These are phyloP conservation scores for Drosophila cyrtoloma DNA, from an alignment of 2,888 invertebrate genomes.

Conservation along the genomic window DNA sequence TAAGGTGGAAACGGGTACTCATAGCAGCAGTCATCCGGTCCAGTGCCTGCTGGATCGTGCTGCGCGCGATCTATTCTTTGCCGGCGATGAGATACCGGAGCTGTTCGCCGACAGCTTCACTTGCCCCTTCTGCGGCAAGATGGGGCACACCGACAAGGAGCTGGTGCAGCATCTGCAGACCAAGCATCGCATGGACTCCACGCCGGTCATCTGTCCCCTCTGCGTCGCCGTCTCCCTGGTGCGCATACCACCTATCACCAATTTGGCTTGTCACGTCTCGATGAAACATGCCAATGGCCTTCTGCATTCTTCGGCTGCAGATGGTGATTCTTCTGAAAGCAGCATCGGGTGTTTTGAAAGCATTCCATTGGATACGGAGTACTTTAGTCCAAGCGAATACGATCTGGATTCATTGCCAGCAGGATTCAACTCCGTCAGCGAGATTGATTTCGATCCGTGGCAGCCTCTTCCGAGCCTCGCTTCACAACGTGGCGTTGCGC, in stretches of 20 bases:
- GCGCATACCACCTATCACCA: not conserved
- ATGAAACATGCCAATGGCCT: slow-evolving; percentile 26
- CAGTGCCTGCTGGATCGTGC: slow-evolving; percentile 57
- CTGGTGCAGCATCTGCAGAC: slow-evolving; percentile 16
- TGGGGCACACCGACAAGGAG: slow-evolving; percentile 1
- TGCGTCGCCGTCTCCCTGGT: slow-evolving; percentile 44
- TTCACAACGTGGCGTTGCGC: not conserved
- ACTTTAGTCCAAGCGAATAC: too few species aligned
- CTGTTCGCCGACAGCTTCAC: slow-evolving; percentile 63
- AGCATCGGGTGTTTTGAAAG: not conserved
- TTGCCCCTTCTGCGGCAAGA: slow-evolving; percentile 25
- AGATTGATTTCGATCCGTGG: too few species aligned
- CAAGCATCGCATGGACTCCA: slow-evolving; percentile 26
- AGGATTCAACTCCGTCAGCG: too few species aligned
- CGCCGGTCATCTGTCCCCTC: slow-evolving; percentile 55
- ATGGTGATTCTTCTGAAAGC: not conserved
- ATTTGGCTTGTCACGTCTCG: slow-evolving; percentile 39
- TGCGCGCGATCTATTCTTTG: slow-evolving; percentile 43
- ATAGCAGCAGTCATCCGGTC: slow-evolving; percentile 50
- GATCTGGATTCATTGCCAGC: not conserved
- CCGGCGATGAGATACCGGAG: slow-evolving; percentile 42
- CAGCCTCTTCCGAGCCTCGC: too few species aligned
- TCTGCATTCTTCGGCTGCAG: not conserved
- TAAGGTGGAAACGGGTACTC: slow-evolving; percentile 26
- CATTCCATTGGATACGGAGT: too few species aligned